Evolutionary conservation across 2,797 vertebrate species (phyloP).

Genomic region (Scyliorhinus canicula): DNA sequence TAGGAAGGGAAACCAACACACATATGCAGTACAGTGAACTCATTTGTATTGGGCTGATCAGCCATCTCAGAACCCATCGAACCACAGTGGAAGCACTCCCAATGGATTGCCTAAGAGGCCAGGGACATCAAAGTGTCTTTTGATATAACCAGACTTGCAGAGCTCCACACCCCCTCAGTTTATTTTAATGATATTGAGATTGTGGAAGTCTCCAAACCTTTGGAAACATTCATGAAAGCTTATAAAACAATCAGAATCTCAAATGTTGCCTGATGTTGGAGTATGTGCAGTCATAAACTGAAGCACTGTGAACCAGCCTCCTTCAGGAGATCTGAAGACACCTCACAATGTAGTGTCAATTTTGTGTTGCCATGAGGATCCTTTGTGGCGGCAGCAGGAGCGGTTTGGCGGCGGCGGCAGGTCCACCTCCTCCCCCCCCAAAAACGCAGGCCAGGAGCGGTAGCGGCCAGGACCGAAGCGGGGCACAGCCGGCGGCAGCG

Average conservation of each 20-base stretch:
- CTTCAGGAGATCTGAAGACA: not conserved
- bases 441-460: too few relatives aligned
- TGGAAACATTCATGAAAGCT: not conserved
- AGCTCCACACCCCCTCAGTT: not conserved
- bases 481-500: too few relatives aligned
- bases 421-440: too few relatives aligned
- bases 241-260: not conserved
- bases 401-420: too few relatives aligned
- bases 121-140: not conserved
- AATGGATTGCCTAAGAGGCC: not conserved
- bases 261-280: not conserved
- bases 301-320: not conserved
- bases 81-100: not conserved
- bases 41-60: not conserved
- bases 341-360: not conserved
- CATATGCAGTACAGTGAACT: not conserved
- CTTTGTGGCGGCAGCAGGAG: too few relatives aligned
- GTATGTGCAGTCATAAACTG: not conserved
- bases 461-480: too few relatives aligned
- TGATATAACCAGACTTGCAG: not conserved
- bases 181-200: not conserved
- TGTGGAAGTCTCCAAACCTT: not conserved
- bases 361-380: too few relatives aligned
- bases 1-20: not conserved
- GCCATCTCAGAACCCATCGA: not conserved